These are phyloP conservation scores for Agapetus fuscipes DNA, from an alignment of 2,888 invertebrate genomes.

Conservation along the genomic window DNA sequence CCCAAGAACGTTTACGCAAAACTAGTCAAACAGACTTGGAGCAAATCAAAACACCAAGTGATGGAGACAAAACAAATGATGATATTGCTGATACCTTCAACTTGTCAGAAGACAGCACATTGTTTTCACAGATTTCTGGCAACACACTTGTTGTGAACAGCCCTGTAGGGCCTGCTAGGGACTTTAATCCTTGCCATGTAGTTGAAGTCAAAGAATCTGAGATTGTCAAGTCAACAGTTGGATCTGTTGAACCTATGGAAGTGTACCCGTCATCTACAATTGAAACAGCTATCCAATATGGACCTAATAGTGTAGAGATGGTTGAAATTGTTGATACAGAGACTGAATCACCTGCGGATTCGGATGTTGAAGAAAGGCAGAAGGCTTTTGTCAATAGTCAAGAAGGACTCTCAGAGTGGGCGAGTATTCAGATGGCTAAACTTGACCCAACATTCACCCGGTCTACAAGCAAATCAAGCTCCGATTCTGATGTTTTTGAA, in stretches of 20 bases:
- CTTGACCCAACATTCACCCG: constrained; percentile 33
- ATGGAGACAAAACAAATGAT: constrained; percentile 23
- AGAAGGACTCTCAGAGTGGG: constrained; percentile 19
- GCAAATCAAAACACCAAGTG: constrained; percentile 1
- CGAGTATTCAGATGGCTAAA: constrained; percentile 25
- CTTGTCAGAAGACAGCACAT: constrained; percentile 54
- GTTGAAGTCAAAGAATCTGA: constrained; percentile 63
- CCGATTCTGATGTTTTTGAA: constrained; percentile 4
- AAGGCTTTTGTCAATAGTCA: constrained; percentile 9
- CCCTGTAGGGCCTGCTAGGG: constrained; percentile 23
- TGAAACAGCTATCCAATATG: constrained; percentile 44
- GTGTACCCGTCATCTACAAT: constrained; percentile 42
- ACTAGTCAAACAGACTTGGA: neutral
- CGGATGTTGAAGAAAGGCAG: constrained; percentile 22
- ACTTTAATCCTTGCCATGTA: constrained; percentile 42
- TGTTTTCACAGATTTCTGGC: constrained; percentile 59
- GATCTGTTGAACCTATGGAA: constrained; percentile 35
- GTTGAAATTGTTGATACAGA: constrained; percentile 47
- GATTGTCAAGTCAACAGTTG: constrained; percentile 55
- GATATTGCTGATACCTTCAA: constrained; percentile 50
- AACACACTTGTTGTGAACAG: constrained; percentile 30
- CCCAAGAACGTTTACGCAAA: neutral
- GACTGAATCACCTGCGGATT: constrained; percentile 33
- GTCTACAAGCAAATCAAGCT: constrained; percentile 8
- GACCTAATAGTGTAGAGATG: constrained; percentile 45